Percentiles rank a stretch among this genome's conserved stretches.
Evolutionary conservation across 2,797 vertebrate genomes (phyloP).

Genomic region (Scolopax rusticola): DNA sequence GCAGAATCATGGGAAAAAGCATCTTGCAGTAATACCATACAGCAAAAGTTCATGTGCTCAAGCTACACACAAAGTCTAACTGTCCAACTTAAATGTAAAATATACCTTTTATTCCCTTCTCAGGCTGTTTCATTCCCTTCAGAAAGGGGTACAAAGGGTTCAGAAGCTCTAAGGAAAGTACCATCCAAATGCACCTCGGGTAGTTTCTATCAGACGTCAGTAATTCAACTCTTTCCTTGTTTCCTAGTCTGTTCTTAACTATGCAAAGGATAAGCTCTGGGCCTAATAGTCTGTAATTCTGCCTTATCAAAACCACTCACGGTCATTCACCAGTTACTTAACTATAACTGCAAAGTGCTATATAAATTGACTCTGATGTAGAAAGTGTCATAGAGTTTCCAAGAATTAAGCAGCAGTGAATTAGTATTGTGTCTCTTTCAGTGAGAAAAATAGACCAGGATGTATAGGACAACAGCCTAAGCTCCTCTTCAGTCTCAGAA

Average conservation of each 20-base stretch:
- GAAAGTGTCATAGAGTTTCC: neutral
- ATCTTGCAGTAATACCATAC: neutral
- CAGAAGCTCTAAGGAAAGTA: neutral
- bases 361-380: neutral
- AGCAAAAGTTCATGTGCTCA: neutral
- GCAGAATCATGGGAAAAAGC: neutral
- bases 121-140: neutral
- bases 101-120: neutral
- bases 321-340: neutral
- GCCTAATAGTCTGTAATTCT: neutral
- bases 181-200: neutral
- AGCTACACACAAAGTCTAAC: neutral
- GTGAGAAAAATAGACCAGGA: neutral
- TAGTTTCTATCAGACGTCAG: neutral
- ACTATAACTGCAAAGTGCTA: neutral
- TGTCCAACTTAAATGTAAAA: neutral
- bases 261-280: neutral
- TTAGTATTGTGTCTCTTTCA: neutral
- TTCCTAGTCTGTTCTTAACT: neutral
- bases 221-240: neutral
- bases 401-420: neutral
- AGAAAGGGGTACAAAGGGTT: neutral
- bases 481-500: neutral
- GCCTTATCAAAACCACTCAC: neutral
- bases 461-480: neutral